Conservation (phyloP, 2,888 invertebrate species). For the Drosophila atripex region DNA sequence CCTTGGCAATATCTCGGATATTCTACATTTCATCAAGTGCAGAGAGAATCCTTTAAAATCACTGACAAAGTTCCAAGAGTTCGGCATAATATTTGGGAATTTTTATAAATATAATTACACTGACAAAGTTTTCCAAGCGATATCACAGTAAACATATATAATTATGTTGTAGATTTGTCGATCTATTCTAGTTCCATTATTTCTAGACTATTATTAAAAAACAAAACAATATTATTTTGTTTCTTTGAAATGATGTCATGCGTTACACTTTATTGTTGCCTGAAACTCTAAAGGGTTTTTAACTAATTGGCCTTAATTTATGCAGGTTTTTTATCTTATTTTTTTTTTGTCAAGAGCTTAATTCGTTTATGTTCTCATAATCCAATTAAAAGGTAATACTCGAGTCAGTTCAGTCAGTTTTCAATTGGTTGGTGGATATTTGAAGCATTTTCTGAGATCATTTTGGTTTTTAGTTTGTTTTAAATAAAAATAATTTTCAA, state of each 20-base stretch:
- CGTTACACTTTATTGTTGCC: too few relatives aligned
- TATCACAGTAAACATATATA: too few relatives aligned
- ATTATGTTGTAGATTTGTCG: too few relatives aligned
- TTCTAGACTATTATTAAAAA: too few relatives aligned
- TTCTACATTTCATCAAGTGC: neutral
- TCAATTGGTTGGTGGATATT: neutral
- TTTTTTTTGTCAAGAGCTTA: neutral
- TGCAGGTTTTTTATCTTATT: neutral
- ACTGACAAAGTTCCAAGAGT: neutral
- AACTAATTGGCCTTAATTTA: neutral
- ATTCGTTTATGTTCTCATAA: neutral
- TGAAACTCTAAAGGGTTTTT: neutral
- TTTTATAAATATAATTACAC: neutral
- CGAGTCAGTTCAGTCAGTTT: neutral
- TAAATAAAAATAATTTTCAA: neutral
- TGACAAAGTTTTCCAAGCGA: neutral
- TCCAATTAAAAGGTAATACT: slow-evolving; percentile 4
- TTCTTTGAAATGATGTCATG: too few relatives aligned
- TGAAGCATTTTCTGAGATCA: neutral
- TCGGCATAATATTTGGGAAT: neutral
- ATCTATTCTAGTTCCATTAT: too few relatives aligned
- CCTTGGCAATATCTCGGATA: neutral
- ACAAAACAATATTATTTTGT: too few relatives aligned
- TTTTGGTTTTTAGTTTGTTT: neutral
- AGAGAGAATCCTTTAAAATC: neutral